Percentiles rank a stretch among this genome's conserved stretches.
These are phyloP conservation scores for Coptotermes formosanus DNA, from an alignment of 1,140 invertebrate species.

Conservation along the genomic window DNA sequence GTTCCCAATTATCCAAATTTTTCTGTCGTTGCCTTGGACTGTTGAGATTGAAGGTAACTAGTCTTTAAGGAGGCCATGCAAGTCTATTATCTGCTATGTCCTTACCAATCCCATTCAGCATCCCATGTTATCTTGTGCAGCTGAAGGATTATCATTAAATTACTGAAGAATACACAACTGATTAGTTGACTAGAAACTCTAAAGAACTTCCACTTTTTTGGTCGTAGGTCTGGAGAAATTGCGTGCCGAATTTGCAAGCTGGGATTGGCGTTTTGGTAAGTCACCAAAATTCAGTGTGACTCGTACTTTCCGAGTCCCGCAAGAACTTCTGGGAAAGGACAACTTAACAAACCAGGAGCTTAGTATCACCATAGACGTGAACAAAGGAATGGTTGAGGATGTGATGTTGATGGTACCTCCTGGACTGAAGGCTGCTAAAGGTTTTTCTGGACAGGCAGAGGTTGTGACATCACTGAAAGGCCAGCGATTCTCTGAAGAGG, in stretches of 20 bases:
- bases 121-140: not conserved
- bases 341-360: constrained; percentile 32
- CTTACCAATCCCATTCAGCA: not conserved
- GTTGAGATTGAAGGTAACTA: no score
- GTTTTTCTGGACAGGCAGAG: constrained; percentile 33
- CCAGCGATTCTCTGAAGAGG: constrained; percentile 37
- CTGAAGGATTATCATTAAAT: not conserved
- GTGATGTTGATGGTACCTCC: constrained; percentile 39
- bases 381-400: constrained; percentile 38
- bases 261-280: constrained; percentile 88
- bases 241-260: constrained; percentile 65
- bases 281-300: constrained; percentile 78
- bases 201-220: constrained; percentile 25
- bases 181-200: not conserved
- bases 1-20: no score
- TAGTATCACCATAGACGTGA: constrained; percentile 37
- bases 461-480: constrained; percentile 37
- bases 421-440: constrained; percentile 30
- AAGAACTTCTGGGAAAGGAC: constrained; percentile 23
- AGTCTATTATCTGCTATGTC: not conserved
- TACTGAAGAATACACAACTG: not conserved
- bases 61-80: no score
- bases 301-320: constrained; percentile 37
- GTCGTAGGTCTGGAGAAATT: constrained; percentile 64
- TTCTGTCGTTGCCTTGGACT: no score